phyloP scores from a whole-genome alignment of 2,113 vertebrate species.

The Rutilus rutilus region DNA sequence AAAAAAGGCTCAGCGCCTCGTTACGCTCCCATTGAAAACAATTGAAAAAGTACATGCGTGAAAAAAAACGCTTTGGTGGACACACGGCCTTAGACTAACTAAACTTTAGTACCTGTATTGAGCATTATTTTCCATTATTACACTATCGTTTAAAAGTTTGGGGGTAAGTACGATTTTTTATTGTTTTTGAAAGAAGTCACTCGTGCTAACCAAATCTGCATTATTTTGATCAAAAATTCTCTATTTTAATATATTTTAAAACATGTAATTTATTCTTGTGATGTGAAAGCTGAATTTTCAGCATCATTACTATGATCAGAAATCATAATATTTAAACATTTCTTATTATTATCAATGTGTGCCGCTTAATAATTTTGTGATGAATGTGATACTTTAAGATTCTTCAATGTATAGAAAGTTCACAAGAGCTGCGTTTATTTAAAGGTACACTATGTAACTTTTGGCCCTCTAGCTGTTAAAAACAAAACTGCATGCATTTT shows the following conservation, averaged over 20 bases:
- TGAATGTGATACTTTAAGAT: neutral
- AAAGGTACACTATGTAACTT: too few species aligned
- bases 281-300: neutral
- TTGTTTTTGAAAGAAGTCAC: neutral
- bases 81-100: too few species aligned
- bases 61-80: too few species aligned
- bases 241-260: too few species aligned
- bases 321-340: neutral
- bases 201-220: neutral
- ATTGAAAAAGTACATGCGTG: too few species aligned
- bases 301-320: neutral
- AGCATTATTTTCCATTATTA: too few species aligned
- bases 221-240: neutral
- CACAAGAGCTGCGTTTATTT: neutral
- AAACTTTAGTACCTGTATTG: too few species aligned
- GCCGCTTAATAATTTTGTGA: neutral
- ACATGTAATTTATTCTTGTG: neutral
- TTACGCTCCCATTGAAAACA: too few species aligned
- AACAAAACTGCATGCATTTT: too few species aligned
- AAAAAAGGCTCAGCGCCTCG: too few species aligned
- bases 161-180: neutral
- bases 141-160: neutral
- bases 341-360: neutral
- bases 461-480: too few species aligned
- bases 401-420: neutral